These are phyloP conservation scores for Synanthedon tipuliformis DNA, from an alignment of 2,888 invertebrate genomes.

Conservation along the genomic window DNA sequence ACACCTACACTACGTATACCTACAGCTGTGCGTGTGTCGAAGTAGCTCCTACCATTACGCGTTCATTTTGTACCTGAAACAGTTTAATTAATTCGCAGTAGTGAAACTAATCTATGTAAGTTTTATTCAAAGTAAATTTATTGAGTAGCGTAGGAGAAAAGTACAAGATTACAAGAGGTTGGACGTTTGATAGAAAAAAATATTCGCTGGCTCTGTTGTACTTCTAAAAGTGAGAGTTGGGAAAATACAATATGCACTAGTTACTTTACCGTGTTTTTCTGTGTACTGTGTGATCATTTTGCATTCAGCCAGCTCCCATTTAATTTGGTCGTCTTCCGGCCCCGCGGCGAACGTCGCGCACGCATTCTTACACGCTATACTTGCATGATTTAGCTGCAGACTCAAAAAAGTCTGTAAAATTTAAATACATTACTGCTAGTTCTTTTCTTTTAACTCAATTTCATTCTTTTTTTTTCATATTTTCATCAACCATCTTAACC, in stretches of 20 bases:
- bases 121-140: no score
- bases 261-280: background rate
- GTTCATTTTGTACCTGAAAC: conserved; percentile 35
- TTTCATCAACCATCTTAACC: no score
- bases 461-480: no score
- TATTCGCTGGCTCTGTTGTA: no score
- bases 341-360: conserved; percentile 30
- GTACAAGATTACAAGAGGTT: no score
- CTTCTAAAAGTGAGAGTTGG: no score
- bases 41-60: conserved; percentile 40
- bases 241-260: no score
- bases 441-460: background rate
- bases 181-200: no score
- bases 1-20: background rate
- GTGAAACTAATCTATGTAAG: background rate
- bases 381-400: background rate
- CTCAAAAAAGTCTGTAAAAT: background rate
- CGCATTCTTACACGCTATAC: conserved; percentile 39
- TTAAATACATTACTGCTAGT: background rate
- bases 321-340: conserved; percentile 47
- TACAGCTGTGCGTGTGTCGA: conserved; percentile 6
- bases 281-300: conserved; percentile 18
- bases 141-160: no score
- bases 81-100: background rate
- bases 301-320: conserved; percentile 35